Conservation (phyloP, 2,113 vertebrate species). For the Bucco capensis region DNA sequence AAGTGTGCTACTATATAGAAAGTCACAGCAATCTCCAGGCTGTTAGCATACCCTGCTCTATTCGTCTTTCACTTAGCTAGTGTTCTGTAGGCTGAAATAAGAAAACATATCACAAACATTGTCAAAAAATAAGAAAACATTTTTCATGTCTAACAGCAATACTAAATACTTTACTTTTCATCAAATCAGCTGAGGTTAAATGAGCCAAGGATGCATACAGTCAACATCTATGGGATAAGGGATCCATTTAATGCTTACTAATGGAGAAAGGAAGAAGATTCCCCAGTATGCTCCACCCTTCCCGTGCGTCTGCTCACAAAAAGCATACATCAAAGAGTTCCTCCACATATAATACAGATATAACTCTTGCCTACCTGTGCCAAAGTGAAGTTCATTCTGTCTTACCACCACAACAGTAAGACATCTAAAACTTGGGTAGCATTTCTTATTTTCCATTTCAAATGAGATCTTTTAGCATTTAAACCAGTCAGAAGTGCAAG, state of each 20-base stretch:
- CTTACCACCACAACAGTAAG: neutral
- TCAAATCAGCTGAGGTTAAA: neutral
- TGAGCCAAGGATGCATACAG: neutral
- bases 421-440: neutral
- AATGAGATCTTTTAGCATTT: neutral
- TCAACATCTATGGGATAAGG: neutral
- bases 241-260: neutral
- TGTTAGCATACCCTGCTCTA: neutral
- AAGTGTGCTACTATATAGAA: neutral
- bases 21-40: neutral
- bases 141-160: neutral
- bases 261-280: neutral
- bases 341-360: rapidly evolving
- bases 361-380: neutral
- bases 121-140: neutral
- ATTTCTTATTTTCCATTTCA: neutral
- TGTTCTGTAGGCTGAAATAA: neutral
- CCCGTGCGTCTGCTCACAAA: neutral
- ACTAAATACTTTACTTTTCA: neutral
- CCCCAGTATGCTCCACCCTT: neutral
- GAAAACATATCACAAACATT: neutral
- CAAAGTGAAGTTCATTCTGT: neutral
- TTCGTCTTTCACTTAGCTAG: neutral
- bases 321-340: neutral
- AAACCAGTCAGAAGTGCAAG: neutral